Percentiles rank a stretch among this genome's conserved stretches.
phyloP scores from a whole-genome alignment of 2,888 invertebrate species.

The Lithophane semibrunnea region DNA sequence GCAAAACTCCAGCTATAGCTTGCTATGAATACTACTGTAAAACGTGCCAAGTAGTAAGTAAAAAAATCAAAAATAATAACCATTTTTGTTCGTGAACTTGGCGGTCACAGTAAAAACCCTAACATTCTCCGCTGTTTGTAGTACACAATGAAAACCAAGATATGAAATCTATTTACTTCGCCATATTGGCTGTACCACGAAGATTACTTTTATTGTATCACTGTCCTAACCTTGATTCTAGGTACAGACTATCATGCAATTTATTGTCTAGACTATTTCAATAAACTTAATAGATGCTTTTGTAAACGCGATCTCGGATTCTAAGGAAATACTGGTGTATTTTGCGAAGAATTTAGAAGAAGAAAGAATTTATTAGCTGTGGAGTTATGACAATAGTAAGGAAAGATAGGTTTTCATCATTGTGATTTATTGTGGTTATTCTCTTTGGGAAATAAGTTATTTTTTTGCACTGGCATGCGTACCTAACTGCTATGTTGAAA shows the following conservation, averaged over 20 bases:
- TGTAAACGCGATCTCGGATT: conserved; percentile 32
- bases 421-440: conserved; percentile 17
- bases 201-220: conserved; percentile 42
- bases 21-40: background rate
- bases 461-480: background rate
- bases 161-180: conserved; percentile 58
- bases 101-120: background rate
- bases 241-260: conserved; percentile 32
- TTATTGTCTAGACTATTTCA: conserved; percentile 52
- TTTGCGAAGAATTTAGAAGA: conserved; percentile 23
- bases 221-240: conserved; percentile 26
- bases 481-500: background rate
- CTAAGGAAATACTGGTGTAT: conserved; percentile 13
- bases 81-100: background rate
- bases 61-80: background rate
- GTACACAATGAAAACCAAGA: conserved; percentile 40
- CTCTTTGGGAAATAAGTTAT: background rate
- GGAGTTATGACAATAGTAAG: background rate
- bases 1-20: background rate
- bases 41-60: background rate
- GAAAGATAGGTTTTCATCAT: background rate
- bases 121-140: conserved; percentile 17
- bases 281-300: conserved; percentile 39
- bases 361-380: conserved; percentile 29
- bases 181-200: conserved; percentile 42